Conservation (phyloP, 2,888 invertebrate species). For the Agrotis exclamationis region DNA sequence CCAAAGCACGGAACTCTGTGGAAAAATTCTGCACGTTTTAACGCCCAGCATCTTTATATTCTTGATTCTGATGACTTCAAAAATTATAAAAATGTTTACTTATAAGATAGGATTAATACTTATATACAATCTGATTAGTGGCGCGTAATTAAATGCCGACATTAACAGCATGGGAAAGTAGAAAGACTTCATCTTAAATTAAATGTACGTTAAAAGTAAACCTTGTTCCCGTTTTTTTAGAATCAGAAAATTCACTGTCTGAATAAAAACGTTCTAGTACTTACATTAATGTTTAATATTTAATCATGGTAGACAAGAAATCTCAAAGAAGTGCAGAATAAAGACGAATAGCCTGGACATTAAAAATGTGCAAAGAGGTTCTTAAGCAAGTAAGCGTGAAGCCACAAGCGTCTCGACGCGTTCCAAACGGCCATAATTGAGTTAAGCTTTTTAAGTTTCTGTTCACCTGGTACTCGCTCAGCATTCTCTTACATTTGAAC, state of each 20-base stretch:
- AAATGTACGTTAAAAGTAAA: background rate
- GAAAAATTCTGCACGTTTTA: slow-evolving; percentile 21
- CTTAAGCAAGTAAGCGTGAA: slow-evolving; percentile 72
- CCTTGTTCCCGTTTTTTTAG: background rate
- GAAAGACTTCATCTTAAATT: slow-evolving; percentile 7
- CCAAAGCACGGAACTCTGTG: slow-evolving; percentile 22
- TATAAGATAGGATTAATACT: background rate
- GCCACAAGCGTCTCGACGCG: slow-evolving; percentile 70
- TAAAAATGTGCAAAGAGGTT: slow-evolving; percentile 72
- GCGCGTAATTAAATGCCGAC: background rate
- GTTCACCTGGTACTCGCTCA: slow-evolving; percentile 67
- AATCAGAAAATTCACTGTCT: slow-evolving; percentile 11
- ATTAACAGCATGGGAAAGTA: background rate
- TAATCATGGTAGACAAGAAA: slow-evolving; percentile 55
- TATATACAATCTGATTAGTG: background rate
- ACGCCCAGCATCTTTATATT: slow-evolving; percentile 2
- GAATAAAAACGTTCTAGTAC: slow-evolving; percentile 22
- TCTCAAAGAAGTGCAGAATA: slow-evolving; percentile 55
- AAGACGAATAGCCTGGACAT: slow-evolving; percentile 65
- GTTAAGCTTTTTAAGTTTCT: slow-evolving; percentile 78
- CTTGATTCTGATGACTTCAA: background rate
- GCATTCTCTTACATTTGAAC: slow-evolving; percentile 24
- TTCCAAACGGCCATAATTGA: slow-evolving; percentile 75
- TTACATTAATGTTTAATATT: slow-evolving; percentile 60
- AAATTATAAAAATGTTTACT: background rate